phyloP scores from a whole-genome alignment of 2,888 invertebrate genomes.

The Epsilonema sp. region DNA sequence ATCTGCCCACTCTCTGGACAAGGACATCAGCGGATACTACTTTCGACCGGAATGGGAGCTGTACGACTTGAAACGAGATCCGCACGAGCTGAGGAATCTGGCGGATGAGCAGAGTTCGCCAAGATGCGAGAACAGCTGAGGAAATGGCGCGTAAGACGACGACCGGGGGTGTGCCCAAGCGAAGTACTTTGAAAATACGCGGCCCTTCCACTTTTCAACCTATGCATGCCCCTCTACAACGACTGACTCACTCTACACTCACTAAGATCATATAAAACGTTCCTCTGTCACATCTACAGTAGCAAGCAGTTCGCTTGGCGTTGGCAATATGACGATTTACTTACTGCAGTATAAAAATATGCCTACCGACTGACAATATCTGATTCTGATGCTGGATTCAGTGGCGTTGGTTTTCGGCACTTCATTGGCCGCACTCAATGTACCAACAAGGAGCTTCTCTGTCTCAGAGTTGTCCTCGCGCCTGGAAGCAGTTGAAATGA shows the following conservation, averaged over 20 bases:
- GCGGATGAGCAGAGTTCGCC: slow-evolving; percentile 41
- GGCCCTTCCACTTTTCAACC: not conserved
- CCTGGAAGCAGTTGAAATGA: slow-evolving; percentile 68
- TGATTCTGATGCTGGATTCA: too few species aligned
- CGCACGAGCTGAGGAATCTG: slow-evolving; percentile 52
- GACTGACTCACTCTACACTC: too few species aligned
- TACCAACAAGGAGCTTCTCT: too few species aligned
- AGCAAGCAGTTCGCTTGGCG: too few species aligned
- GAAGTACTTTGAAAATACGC: slow-evolving; percentile 42
- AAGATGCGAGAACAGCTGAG: slow-evolving; percentile 40
- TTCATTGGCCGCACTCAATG: too few species aligned
- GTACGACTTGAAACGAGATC: slow-evolving; percentile 56
- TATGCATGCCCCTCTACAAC: not conserved
- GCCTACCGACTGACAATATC: too few species aligned
- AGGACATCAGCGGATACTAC: slow-evolving; percentile 55
- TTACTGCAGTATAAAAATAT: too few species aligned
- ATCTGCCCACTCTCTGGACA: slow-evolving; percentile 40
- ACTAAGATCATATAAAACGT: too few species aligned
- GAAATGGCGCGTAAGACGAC: slow-evolving; percentile 57
- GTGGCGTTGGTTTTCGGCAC: too few species aligned
- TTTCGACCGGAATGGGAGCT: slow-evolving; percentile 70
- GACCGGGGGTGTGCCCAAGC: slow-evolving; percentile 73
- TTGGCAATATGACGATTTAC: too few species aligned
- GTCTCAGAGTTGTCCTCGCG: too few species aligned
- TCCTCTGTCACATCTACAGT: too few species aligned